Base-by-base conservation (phyloP, 2,797 vertebrate species). In the Anguilla pacifica region DNA sequence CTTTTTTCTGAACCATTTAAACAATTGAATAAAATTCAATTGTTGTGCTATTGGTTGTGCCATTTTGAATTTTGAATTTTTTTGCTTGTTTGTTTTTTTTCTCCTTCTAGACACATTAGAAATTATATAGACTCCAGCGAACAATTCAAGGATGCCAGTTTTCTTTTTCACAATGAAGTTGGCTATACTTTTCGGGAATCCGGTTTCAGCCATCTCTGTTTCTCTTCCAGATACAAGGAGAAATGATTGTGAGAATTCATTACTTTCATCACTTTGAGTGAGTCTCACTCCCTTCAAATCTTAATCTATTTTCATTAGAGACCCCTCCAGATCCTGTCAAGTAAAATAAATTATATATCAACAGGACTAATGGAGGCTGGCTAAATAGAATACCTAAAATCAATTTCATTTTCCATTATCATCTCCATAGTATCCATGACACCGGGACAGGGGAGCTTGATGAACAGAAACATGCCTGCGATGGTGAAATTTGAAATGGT, bases 381-480 rank as follows among this genome's bases (percentile, higher is more conserved):
- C 64, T 88, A 88, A 84, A 85, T 83, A 84, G 83, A 59, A 70
- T 85, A 85, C 74, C 83, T 72, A 85, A 88, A 85, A 88, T 85
- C 64, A 67, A 67, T 43, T 77, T 11, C 35, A 85, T 74, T 77
- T 79, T 88, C 53, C 83, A 79, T 74, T 51, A 39, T 59, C 70
- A 74, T 85, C 82, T 39, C 35, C 64, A 61, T 43, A 3, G 87
- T 64, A 51, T 51, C 25, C 79, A 10, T 10, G 22, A 51, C 25
- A 49, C 46, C n/a, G 79, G 79, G 46, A 9, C 46, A 46, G 19
- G 43, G 77, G 39, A 1, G 31, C 39, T 31, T 25, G 17, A 49
- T 81, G 39, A 81, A 81, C 39, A 51, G 79, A 82, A 82, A 82
- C 51, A 51, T 11, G 6, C 43, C 46, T 19, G 46, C 22, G 77